Base-by-base conservation (phyloP, 2,113 vertebrate species). In the Catagonus wagneri region DNA sequence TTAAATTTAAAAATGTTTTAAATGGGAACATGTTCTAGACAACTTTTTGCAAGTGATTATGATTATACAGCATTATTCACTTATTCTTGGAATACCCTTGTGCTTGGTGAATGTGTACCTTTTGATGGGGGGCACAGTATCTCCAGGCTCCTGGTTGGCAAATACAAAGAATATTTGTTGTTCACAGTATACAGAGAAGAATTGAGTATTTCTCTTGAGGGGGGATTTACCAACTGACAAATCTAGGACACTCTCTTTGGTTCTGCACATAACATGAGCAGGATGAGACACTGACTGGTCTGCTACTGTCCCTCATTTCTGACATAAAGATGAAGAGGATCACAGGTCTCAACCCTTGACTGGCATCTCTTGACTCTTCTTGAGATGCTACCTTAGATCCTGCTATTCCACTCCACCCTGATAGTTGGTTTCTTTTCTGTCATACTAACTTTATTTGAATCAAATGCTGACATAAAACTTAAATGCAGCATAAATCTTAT, bases 401-500 rank as follows among this genome's bases (percentile, higher is more conserved):
- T 72, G 44, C 14, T 44, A 14, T 72, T 36, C 50, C n/a, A 74
- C 9, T 50, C 25, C 2, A 44, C 17, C 32, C 44, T 65, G 68
- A 74, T 27, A 20, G 4, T 5, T 72, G 23, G 13, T 80, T 16
- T 87, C 78, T 85, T 81, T 44, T 25, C 61, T 89, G 16, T 66
- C 66, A 27, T 72, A 58, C 92, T 88, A 79, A 84, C 79, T 93
- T 71, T 76, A 54, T 75, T 92, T 90, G 14, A 23, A 39, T 79
- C 32, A 93, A 65, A 69, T 61, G 17, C 60, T 76, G 54, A 32
- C 52, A 72, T 92, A 74, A 69, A 71, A 68, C 20, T 60, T 72
- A 50, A 0, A 74, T 6, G 66, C 14, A 50, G 0, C 54, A 0
- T 76, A 54, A 83, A 27, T 79, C 54, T 80, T 90, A 78, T 32